A percentile compares a stretch with the other conserved stretches of the same genome.
Conservation (phyloP, 92 coral and sea anemone species). For the Parazoanthus darwini region DNA sequence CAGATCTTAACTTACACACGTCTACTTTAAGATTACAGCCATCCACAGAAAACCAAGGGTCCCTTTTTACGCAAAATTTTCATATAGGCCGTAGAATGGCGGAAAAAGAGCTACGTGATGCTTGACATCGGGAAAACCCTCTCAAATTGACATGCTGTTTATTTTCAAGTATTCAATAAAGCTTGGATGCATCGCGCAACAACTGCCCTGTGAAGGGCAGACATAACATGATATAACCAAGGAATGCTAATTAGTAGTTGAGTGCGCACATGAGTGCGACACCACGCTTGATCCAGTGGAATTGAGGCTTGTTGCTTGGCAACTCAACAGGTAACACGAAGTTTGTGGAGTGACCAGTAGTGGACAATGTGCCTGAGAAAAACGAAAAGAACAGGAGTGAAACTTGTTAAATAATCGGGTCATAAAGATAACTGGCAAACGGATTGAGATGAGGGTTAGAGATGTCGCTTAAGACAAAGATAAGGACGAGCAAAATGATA, state of each 20-base stretch:
- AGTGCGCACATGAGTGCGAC: constrained; percentile 99
- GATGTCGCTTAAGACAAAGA: background rate
- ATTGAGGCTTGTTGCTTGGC: constrained; percentile 83
- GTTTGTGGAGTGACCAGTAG: constrained; percentile 97
- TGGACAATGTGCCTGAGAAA: constrained; percentile 82
- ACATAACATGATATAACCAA: too few species aligned
- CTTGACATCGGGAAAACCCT: background rate
- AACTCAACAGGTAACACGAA: constrained; percentile 90
- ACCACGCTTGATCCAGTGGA: constrained; percentile 96
- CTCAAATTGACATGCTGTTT: background rate
- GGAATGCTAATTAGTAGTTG: constrained; percentile 68
- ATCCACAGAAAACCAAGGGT: too few species aligned
- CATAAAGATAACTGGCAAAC: background rate
- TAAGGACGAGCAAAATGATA: background rate
- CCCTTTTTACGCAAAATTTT: background rate
- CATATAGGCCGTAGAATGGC: too few species aligned
- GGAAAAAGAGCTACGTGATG: background rate
- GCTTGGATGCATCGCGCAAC: too few species aligned
- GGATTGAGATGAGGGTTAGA: background rate
- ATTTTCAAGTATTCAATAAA: too few species aligned
- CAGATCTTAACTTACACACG: background rate
- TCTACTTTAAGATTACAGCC: background rate
- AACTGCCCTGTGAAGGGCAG: background rate
- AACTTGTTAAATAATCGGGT: background rate
- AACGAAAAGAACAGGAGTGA: background rate